Evolutionary conservation across 2,113 vertebrate species (phyloP), one percentile per base, ranked within the genome.

Genomic region (Gopherus flavomarginatus): DNA sequence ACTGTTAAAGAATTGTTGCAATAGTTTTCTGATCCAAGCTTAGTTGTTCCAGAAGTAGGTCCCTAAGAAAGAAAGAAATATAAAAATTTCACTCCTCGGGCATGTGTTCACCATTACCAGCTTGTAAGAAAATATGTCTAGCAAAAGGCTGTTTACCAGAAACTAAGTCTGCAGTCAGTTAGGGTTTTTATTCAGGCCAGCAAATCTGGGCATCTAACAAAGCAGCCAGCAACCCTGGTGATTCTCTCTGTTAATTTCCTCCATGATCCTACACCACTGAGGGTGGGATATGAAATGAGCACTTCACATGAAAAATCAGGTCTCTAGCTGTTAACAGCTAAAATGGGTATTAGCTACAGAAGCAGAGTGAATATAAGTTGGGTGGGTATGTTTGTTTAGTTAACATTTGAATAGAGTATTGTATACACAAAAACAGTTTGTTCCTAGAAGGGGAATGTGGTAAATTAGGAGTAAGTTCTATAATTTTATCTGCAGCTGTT

Each of bases 141-240:
- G 50, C 42, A 56, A 90, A 65, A 50, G 59, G 56, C 2, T 3
- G 54, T 69, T 69, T 69, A 54, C 65, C 78, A 95, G n/a, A 4
- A 38, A 10, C 19, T 81, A 0, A 0, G 86, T 14, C 24, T 56
- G 29, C 50, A 83, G 0, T 13, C 11, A 62, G n/a, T 14, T 19
- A 11, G 35, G 80, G 38, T 52, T 42, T 42, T 38, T n/a, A 42
- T 38, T 53, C 47, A 85, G 0, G 22, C 9, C 0, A 0, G 17
- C 3, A 38, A 38, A 22, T 72, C 69, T 38, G n/a, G n/a, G 35
- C 35, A 72, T 72, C 35, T 72, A 72, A 72, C n/a, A 72, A 65
- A 65, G 21, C 69, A 72, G 69, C 69, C 21, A 53, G 19, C 52
- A 53, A 22, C n/a, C n/a, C 69, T 72, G n/a, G n/a, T 22, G 35